phyloP scores from a whole-genome alignment of 2,113 vertebrate species.

The Himantopus leucocephalus region DNA sequence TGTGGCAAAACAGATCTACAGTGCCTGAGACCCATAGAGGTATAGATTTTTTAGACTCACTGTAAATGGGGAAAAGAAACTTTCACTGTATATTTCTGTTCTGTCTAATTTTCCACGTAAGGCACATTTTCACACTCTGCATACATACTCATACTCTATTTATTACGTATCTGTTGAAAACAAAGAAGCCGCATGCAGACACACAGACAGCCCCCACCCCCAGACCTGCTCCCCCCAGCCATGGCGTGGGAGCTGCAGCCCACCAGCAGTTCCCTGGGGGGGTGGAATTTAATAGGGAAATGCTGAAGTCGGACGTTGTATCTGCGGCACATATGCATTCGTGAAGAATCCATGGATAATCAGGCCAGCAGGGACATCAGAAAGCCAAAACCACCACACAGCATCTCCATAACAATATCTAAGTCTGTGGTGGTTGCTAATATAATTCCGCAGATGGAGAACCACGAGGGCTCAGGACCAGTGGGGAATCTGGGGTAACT shows the following conservation, averaged over 20 bases:
- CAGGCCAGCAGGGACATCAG: constrained; percentile 48
- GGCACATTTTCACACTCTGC: constrained; percentile 44
- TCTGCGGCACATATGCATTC: neutral
- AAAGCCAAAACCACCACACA: constrained; percentile 7
- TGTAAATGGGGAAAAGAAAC: constrained; percentile 36
- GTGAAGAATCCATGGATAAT: constrained; percentile 50
- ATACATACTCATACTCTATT: neutral
- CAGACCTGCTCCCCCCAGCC: neutral
- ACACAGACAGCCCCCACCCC: neutral
- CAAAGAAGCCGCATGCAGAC: neutral
- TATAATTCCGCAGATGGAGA: constrained; percentile 42
- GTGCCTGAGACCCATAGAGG: neutral
- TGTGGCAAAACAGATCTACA: neutral
- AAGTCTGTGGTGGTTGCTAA: constrained; percentile 37
- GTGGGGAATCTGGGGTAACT: neutral
- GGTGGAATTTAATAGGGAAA: constrained; percentile 9
- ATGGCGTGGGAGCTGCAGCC: constrained; percentile 41
- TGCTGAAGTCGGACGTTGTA: constrained; percentile 8
- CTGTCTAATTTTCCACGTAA: constrained; percentile 45
- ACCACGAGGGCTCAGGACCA: neutral
- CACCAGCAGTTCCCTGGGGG: neutral
- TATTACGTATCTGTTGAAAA: constrained; percentile 12
- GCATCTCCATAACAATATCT: constrained; percentile 66
- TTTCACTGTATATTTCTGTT: neutral
- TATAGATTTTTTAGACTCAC: neutral